Percentiles rank a stretch among this genome's conserved stretches.
phyloP scores from a whole-genome alignment of 2,797 vertebrate species.

The Bradypus variegatus region DNA sequence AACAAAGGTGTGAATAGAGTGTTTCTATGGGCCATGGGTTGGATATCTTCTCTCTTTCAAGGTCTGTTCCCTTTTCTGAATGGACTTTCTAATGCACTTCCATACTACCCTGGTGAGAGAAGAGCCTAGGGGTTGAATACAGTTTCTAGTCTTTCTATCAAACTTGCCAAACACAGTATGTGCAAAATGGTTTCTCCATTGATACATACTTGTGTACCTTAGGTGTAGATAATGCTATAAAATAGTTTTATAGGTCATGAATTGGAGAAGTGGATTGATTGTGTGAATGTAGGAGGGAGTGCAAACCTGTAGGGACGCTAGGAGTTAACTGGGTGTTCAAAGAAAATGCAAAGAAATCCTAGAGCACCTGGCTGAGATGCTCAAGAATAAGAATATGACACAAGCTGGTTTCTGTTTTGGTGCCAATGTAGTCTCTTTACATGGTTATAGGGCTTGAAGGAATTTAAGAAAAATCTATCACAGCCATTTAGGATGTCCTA shows the following conservation, averaged over 20 bases:
- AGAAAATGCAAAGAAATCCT: not conserved
- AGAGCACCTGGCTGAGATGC: not conserved
- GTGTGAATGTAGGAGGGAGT: not conserved
- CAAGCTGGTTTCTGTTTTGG: not conserved
- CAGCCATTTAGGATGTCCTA: slow-evolving; percentile 6
- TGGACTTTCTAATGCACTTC: not conserved
- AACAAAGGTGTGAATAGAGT: not conserved
- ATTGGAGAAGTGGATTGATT: not conserved
- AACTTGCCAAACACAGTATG: not conserved
- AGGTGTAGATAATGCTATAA: not conserved
- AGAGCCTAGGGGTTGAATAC: not conserved
- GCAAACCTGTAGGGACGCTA: not conserved
- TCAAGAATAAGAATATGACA: not conserved
- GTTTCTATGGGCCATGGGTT: not conserved
- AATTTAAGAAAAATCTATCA: not conserved
- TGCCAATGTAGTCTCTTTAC: not conserved
- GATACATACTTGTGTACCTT: not conserved
- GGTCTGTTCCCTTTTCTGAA: not conserved
- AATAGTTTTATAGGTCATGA: not conserved
- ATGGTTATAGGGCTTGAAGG: not conserved
- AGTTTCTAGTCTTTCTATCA: not conserved
- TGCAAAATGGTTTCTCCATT: not conserved
- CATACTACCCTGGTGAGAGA: not conserved
- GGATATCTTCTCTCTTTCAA: not conserved
- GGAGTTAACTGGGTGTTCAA: not conserved